Base-by-base conservation (phyloP, 2,113 vertebrate genomes). In the Oreotrochilus melanogaster region DNA sequence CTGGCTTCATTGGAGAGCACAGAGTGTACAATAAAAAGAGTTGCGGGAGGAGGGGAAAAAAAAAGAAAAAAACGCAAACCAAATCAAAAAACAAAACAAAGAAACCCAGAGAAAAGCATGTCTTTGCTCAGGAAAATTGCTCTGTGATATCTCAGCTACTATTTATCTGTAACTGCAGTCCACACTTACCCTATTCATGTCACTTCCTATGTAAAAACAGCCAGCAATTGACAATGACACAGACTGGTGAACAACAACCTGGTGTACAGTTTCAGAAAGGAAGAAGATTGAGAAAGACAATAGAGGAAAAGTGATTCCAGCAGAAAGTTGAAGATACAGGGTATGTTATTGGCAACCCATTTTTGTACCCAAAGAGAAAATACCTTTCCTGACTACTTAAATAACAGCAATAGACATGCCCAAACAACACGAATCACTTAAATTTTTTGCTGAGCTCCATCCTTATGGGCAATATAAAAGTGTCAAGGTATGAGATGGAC, bases 151-250 rank as follows among this genome's bases (percentile, higher is more conserved):
- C 43, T 87, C 57, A 60, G 2, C 8, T 18, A 61, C 54, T 0
- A 4, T 74, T 48, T 57, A 72, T 6, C 31, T 31, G 18, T 39
- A 82, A 54, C 22, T 74, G 43, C 72, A 81, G 50, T 6, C 23
- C 21, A 11, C 25, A 58, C 8, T 60, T 78, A 66, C 64, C 51
- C 23, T 53, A 21, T 9, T 75, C 30, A 31, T 37, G n/a, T 67
- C 24, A 35, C 3, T 39, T 58, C 30, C 35, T 61, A 9, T 2
- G 18, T 37, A 18, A 70, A 82, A 79, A 17, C 30, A 62, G 61
- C 6, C 65, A 67, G 43, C 31, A 53, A 47, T 2, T 45, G 24
- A n/a, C 42, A 85, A 2, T 4, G 14, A 42, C 0, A 1, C 18
- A 80, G 43, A 18, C 54, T 5, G 8, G 23, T 11, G 21, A 78